Evolutionary conservation across 2,113 vertebrate species (phyloP).

Genomic region (Phalacrocorax aristotelis): DNA sequence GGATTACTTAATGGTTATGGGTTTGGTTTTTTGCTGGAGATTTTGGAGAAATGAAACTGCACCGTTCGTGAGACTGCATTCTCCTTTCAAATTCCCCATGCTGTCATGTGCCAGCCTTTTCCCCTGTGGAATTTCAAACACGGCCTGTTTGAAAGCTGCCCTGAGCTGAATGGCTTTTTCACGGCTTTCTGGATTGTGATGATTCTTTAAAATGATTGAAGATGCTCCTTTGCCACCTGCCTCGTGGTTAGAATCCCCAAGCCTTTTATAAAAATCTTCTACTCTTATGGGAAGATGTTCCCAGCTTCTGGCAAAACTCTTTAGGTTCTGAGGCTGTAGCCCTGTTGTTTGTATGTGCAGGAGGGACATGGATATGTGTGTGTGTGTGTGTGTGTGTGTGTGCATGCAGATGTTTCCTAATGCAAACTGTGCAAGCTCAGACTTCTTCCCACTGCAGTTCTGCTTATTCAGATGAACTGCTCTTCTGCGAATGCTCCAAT

Average conservation of each 20-base stretch:
- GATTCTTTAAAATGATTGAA: neutral
- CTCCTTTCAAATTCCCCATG: neutral
- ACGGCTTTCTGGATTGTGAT: neutral
- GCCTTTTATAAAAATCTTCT: neutral
- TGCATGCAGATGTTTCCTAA: neutral
- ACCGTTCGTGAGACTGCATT: neutral
- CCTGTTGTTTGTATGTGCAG: neutral
- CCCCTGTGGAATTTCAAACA: neutral
- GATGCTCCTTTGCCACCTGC: neutral
- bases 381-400: neutral
- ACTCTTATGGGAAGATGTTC: neutral
- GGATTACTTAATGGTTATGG: neutral
- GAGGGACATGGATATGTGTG: neutral
- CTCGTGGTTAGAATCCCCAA: neutral
- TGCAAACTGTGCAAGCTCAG: neutral
- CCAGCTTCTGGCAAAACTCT: neutral
- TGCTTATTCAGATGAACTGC: neutral
- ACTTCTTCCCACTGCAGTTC: neutral
- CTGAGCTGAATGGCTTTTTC: neutral
- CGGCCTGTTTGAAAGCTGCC: neutral
- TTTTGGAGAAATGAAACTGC: conserved; percentile 18
- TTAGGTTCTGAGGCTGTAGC: neutral
- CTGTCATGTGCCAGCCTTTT: accelerated
- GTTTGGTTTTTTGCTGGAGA: neutral
- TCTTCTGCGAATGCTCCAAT: neutral